Evolutionary conservation across 2,888 invertebrate species (phyloP).

Genomic region (Drosophila monieri): DNA sequence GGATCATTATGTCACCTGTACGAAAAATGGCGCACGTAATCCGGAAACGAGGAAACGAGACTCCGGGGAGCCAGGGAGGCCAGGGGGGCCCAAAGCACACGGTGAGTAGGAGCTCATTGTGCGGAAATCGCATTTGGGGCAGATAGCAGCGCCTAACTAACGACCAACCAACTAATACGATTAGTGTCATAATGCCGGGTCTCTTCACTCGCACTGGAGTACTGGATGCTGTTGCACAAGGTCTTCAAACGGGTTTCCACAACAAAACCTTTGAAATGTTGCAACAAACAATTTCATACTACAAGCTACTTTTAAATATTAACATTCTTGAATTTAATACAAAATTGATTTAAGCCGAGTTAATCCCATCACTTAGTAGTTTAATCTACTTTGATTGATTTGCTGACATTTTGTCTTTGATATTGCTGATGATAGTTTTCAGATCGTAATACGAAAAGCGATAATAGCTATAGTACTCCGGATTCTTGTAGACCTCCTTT

Average conservation of each 20-base stretch:
- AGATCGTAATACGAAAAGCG: slow-evolving; percentile 42
- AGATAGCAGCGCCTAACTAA: slow-evolving; percentile 70
- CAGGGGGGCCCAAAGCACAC: slow-evolving; percentile 2
- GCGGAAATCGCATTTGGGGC: slow-evolving; percentile 75
- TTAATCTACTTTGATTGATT: slow-evolving; percentile 1
- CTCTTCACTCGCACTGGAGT: slow-evolving; percentile 7
- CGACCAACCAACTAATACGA: slow-evolving; percentile 75
- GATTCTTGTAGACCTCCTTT: slow-evolving; percentile 55
- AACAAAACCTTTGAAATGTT: not conserved
- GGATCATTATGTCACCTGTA: slow-evolving; percentile 76
- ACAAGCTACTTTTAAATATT: not conserved
- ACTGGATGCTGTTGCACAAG: not conserved
- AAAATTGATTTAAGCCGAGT: no score
- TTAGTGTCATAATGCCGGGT: slow-evolving; percentile 73
- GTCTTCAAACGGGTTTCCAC: slow-evolving; percentile 33
- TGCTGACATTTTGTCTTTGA: not conserved
- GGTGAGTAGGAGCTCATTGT: slow-evolving; percentile 48
- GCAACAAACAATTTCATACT: not conserved
- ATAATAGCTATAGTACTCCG: slow-evolving; percentile 48
- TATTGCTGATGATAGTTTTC: slow-evolving; percentile 3
- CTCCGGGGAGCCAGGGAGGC: slow-evolving; percentile 7
- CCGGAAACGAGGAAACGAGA: slow-evolving; percentile 69
- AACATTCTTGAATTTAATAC: no score
- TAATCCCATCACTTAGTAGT: no score
- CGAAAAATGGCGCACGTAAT: slow-evolving; percentile 76